Evolutionary conservation across 2,888 invertebrate species (phyloP), one percentile per base, ranked within the genome.

Genomic region (Pedicia rivosa): DNA sequence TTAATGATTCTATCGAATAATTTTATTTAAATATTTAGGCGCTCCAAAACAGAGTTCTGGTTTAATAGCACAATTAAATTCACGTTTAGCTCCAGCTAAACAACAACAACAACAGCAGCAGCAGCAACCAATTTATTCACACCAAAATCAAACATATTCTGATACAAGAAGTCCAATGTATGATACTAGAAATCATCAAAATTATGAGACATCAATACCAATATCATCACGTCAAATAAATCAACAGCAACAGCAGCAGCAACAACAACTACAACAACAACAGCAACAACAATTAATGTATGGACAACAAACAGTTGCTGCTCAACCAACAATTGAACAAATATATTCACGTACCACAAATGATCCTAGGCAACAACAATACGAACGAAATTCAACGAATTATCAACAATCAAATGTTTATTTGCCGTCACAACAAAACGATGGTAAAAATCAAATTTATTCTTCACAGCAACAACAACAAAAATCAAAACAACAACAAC

Each of bases 361-460:
- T 37, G 36, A 39, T 40, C 39, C 40, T 32, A 37, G 43, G 38
- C 52, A 44, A 44, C 40, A 40, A 39, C 45, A 47, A 33, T 46
- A 45, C 26, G 53, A 50, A 34, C 47, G 45, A 43, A n/a, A n/a
- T n/a, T n/a, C n/a, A n/a, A n/a, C n/a, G n/a, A n/a, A n/a, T n/a
- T n/a, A n/a, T n/a, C 49, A 48, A 36, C 52, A 52, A 50, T 56
- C 54, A 53, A n/a, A n/a, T n/a, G n/a, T n/a, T n/a, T n/a, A n/a
- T n/a, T n/a, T n/a, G n/a, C n/a, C n/a, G n/a, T n/a, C n/a, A 32
- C 47, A 54, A 48, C 54, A 51, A 48, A 39, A 28, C 13, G 59
- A 60, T 52, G 60, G 60, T 60, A 60, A 60, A 59, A 57, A 51
- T 47, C 57, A 57, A 54, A 50, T 57, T 47, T 58, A 59, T 51